Conservation (phyloP, 2,888 invertebrate species). For the Scaptodrosophila latifasciaeformis region DNA sequence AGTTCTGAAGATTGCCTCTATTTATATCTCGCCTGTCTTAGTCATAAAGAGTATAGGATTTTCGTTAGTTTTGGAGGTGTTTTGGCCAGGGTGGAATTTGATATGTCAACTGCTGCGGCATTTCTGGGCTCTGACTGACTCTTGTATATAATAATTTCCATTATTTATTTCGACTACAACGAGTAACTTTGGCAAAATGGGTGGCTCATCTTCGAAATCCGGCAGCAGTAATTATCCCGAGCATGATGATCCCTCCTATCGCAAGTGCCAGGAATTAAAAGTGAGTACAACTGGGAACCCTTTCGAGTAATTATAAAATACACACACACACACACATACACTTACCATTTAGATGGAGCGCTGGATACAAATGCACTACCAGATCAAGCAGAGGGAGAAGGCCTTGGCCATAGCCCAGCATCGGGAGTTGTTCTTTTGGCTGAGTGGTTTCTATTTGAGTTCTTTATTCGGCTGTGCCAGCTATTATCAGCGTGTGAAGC, state of each 20-base stretch:
- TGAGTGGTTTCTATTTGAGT: conserved; percentile 80
- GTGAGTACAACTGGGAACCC: conserved; percentile 29
- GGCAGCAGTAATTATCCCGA: conserved; percentile 45
- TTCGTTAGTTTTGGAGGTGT: no score
- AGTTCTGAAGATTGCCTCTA: no score
- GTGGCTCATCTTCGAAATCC: conserved; percentile 54
- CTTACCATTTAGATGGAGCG: conserved; percentile 80
- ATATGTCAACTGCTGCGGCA: no score
- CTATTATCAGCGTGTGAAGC: conserved; percentile 80
- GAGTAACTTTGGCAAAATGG: no score
- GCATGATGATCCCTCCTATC: conserved; percentile 67
- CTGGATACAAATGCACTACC: conserved; percentile 87
- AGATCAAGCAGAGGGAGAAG: conserved; percentile 84
- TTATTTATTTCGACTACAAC: no score
- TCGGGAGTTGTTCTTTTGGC: conserved; percentile 85
- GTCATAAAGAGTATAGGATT: no score
- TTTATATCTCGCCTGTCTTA: no score
- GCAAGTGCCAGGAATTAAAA: conserved; percentile 68
- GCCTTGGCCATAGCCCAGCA: conserved; percentile 83
- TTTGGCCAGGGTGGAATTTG: no score
- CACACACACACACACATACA: not conserved
- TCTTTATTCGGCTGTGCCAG: conserved; percentile 76
- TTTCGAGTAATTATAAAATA: not conserved
- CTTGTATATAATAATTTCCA: no score
- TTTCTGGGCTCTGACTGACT: no score